Evolutionary conservation across 2,797 vertebrate genomes (phyloP), one percentile per base, ranked within the genome.

Genomic region (Prunella strophiata): DNA sequence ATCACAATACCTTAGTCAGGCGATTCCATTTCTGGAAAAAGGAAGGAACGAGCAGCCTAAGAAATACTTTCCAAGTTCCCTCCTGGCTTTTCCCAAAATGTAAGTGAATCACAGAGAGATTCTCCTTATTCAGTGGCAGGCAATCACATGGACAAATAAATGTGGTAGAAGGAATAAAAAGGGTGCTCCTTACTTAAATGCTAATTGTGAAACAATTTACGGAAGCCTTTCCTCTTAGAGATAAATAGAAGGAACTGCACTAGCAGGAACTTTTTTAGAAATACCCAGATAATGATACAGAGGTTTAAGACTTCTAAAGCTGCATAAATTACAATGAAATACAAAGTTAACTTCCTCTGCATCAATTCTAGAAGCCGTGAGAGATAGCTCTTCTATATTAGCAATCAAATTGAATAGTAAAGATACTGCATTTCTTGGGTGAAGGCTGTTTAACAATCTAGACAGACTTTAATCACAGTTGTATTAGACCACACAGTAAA

Each of bases 1-100:
- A 97, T 78, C 84, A 88, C 47, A 95, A 88, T 93, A 95, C 94
- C 90, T 94, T 97, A 89, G 96, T 89, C 26, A 89, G 92, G 57
- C 67, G 27, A 95, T 81, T 91, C 72, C 92, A 97, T 95, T 97
- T 92, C 95, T 93, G 86, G 94, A 97, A 95, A 84, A 83, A 16
- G 90, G 34, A 94, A 95, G 36, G 30, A 74, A 90, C 0, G 0
- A 0, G 1, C 2, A 32, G 12, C 8, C 72, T 32, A 66, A 91
- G 88, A 74, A 80, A 50, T n/a, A 11, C 30, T 62, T 73, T 16
- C 26, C 21, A 55, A 23, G 8, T 21, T 36, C 61, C 3, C 19
- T 45, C 5, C 3, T 7, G 9, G 50, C 26, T 57, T 93, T 89
- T 92, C 55, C 66, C 77, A 92, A 83, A 96, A 94, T 52, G 65